Percentiles rank a stretch among this genome's conserved stretches.
Conservation (phyloP, 2,888 invertebrate species). For the Gastracanthus pulcherrimus region DNA sequence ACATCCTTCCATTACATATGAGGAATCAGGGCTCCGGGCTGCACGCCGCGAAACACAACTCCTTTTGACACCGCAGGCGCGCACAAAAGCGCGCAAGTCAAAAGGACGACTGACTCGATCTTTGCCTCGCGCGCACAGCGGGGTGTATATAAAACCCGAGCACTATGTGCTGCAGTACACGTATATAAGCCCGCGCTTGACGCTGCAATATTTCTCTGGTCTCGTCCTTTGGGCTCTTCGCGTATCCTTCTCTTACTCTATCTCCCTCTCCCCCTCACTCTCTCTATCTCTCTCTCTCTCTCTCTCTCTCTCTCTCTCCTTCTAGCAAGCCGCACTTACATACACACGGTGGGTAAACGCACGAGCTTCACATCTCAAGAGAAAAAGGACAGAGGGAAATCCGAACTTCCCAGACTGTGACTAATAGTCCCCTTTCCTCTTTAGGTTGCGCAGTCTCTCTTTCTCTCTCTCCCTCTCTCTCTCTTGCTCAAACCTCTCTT, state of each 20-base stretch:
- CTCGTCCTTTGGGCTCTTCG: not conserved
- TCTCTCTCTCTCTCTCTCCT: not conserved
- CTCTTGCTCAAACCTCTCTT: not conserved
- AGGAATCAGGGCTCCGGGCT: not conserved
- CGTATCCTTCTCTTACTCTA: too few relatives aligned
- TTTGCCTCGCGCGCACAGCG: not conserved
- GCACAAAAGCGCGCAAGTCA: not conserved
- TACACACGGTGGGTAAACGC: not conserved
- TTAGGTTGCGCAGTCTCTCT: not conserved
- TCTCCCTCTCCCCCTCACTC: not conserved
- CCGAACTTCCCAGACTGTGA: conserved; percentile 51
- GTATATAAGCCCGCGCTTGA: not conserved
- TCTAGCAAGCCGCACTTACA: conserved; percentile 5
- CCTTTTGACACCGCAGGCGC: not conserved
- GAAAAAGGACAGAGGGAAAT: conserved; percentile 36
- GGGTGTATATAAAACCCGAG: not conserved
- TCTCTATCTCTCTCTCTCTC: not conserved
- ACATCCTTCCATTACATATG: not conserved
- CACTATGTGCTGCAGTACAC: too few relatives aligned
- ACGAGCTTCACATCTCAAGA: conserved; percentile 21
- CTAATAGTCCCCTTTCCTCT: conserved; percentile 41
- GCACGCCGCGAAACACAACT: not conserved
- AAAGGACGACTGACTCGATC: not conserved
- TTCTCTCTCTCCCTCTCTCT: not conserved
- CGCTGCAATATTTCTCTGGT: not conserved